Evolutionary conservation across 1,140 invertebrate species (phyloP).

Genomic region (Diachasmimorpha longicaudata): DNA sequence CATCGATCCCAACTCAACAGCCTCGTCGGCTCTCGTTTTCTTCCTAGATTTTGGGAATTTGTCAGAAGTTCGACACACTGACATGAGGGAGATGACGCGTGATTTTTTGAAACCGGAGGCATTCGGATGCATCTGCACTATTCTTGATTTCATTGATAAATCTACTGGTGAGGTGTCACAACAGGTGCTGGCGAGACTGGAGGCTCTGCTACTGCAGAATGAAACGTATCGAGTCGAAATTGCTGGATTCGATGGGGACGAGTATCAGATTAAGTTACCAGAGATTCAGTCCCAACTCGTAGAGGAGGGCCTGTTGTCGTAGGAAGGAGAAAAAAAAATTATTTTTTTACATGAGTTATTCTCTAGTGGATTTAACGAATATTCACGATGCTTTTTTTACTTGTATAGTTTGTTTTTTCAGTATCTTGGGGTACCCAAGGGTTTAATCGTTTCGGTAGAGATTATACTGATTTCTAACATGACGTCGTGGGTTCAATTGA

Average conservation of each 20-base stretch:
- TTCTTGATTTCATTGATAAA: constrained; percentile 16
- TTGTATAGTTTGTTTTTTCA: too few species aligned
- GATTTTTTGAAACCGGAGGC: constrained; percentile 43
- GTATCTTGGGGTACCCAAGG: too few species aligned
- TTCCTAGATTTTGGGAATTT: constrained; percentile 54
- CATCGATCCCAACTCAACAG: constrained; percentile 9
- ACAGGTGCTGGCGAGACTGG: not conserved
- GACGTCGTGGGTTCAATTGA: too few species aligned
- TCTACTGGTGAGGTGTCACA: not conserved
- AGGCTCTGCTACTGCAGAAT: not conserved
- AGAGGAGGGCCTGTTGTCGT: not conserved
- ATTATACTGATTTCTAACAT: too few species aligned
- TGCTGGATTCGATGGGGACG: not conserved
- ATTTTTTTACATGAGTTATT: too few species aligned
- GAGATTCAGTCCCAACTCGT: not conserved
- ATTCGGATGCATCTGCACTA: constrained; percentile 38
- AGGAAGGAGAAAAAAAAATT: too few species aligned
- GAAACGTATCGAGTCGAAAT: not conserved
- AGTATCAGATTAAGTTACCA: not conserved
- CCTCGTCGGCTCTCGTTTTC: constrained; percentile 32
- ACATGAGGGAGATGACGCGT: constrained; percentile 50
- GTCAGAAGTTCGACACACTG: constrained; percentile 38
- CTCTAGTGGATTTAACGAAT: too few species aligned
- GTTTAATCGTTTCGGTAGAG: too few species aligned
- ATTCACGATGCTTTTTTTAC: too few species aligned